These are phyloP conservation scores for Sweltsa coloradensis DNA, from an alignment of 1,140 invertebrate genomes.

Conservation along the genomic window DNA sequence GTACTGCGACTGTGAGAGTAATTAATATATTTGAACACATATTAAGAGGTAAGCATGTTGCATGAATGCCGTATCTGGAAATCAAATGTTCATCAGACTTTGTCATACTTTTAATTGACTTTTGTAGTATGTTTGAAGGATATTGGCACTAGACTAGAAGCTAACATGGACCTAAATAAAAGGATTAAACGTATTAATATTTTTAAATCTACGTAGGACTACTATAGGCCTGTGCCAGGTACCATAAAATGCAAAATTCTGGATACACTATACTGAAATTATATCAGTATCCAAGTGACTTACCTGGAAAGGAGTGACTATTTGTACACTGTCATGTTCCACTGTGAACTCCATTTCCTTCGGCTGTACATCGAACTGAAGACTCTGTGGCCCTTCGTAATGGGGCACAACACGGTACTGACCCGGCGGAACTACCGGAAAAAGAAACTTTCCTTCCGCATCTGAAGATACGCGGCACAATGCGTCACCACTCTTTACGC, in stretches of 20 bases:
- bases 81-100: too few species aligned
- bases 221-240: not conserved
- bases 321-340: constrained; percentile 51
- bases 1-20: too few species aligned
- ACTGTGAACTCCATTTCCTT: constrained; percentile 53
- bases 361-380: constrained; percentile 70
- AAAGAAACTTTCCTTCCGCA: constrained; percentile 61
- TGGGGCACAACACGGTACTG: constrained; percentile 58
- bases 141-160: too few species aligned
- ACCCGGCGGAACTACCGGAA: constrained; percentile 64
- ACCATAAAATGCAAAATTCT: not conserved
- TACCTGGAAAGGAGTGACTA: constrained; percentile 67
- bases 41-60: too few species aligned
- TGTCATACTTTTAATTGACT: too few species aligned
- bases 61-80: too few species aligned
- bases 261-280: not conserved
- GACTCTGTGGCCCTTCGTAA: constrained; percentile 43
- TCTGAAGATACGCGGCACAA: constrained; percentile 69
- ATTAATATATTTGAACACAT: too few species aligned
- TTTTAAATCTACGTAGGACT: too few species aligned
- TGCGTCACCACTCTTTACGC: too few species aligned
- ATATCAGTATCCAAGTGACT: constrained; percentile 14
- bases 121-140: too few species aligned
- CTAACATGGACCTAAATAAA: too few species aligned
- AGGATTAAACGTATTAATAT: too few species aligned